Conservation (phyloP, 2,113 vertebrate genomes). For the Tympanuchus pallidicinctus region DNA sequence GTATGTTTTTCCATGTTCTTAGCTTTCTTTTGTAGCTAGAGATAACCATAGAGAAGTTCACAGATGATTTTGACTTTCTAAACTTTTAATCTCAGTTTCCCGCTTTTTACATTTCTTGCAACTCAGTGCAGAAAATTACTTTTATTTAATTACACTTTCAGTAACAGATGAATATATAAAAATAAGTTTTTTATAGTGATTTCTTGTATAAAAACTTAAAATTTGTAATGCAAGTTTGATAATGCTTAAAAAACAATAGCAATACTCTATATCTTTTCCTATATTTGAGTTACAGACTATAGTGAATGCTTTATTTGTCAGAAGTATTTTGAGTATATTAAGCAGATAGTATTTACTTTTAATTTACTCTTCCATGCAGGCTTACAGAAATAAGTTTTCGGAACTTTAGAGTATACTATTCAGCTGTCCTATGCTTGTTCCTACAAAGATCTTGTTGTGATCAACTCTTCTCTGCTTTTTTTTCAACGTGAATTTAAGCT, state of each 20-base stretch:
- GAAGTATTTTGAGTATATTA: not conserved
- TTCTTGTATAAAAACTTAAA: not conserved
- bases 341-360: not conserved
- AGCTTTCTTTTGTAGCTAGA: not conserved
- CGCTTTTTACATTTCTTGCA: not conserved
- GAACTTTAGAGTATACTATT: not conserved
- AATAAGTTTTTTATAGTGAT: not conserved
- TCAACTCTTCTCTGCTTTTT: not conserved
- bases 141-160: not conserved
- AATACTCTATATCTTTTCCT: not conserved
- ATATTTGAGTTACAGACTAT: not conserved
- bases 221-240: not conserved
- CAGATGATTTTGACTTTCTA: not conserved
- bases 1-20: not conserved
- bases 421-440: not conserved
- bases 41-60: not conserved
- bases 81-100: not conserved
- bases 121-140: not conserved
- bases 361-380: not conserved
- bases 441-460: not conserved
- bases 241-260: not conserved
- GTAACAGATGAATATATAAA: not conserved
- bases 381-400: not conserved
- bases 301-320: not conserved
- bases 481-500: not conserved